phyloP scores from a whole-genome alignment of 2,888 invertebrate species.

The Masnerella sp. region DNA sequence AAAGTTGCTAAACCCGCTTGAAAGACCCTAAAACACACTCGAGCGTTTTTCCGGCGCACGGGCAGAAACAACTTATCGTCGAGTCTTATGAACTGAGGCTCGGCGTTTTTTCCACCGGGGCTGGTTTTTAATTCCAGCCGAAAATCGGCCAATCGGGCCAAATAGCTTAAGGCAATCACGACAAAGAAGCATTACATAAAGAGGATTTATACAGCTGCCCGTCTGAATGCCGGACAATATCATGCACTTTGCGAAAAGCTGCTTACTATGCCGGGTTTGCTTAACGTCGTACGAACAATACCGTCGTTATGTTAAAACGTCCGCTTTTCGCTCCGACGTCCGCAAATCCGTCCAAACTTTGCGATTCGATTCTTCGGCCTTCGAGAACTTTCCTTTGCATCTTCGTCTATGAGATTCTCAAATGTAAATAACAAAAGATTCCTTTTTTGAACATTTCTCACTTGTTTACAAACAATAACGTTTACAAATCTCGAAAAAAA shows the following conservation, averaged over 20 bases:
- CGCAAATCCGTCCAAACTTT: slow-evolving; percentile 38
- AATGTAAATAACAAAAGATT: not conserved
- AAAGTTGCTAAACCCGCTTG: no score
- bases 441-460: no score
- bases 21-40: no score
- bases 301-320: slow-evolving; percentile 48
- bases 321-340: slow-evolving; percentile 18
- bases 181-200: slow-evolving; percentile 55
- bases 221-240: slow-evolving; percentile 52
- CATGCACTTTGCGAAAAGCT: slow-evolving; percentile 56
- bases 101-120: no score
- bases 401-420: slow-evolving; percentile 3
- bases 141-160: slow-evolving; percentile 36
- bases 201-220: slow-evolving; percentile 52
- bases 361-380: slow-evolving; percentile 6
- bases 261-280: slow-evolving; percentile 52
- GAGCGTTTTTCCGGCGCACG: no score
- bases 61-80: no score
- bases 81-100: no score
- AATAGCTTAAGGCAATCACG: slow-evolving; percentile 51
- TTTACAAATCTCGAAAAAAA: no score
- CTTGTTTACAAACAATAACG: no score
- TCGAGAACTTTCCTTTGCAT: slow-evolving; percentile 3
- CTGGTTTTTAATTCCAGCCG: slow-evolving; percentile 14
- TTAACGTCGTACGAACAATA: slow-evolving; percentile 48